phyloP scores from a whole-genome alignment of 1,140 invertebrate species.

The Mylabris phalerata region DNA sequence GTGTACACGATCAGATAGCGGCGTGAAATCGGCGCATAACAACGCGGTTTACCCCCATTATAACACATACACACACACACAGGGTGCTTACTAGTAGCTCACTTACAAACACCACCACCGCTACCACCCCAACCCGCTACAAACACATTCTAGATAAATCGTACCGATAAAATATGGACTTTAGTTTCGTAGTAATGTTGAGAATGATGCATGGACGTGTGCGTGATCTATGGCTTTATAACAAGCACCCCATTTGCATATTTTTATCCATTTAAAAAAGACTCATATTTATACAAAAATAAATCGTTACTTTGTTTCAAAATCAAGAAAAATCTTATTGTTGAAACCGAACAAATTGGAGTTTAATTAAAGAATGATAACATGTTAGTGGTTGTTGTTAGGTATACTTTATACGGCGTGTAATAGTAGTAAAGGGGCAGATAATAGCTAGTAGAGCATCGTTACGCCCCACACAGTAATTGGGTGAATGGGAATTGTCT shows the following conservation, averaged over 20 bases:
- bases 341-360: too few species aligned
- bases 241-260: slow-evolving; percentile 28
- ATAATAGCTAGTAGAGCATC: slow-evolving; percentile 23
- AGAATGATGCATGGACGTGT: slow-evolving; percentile 31
- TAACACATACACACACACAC: slow-evolving; percentile 21
- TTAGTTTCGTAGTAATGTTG: slow-evolving; percentile 38
- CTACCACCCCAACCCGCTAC: too few species aligned
- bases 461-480: slow-evolving; percentile 22
- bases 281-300: too few species aligned
- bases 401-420: slow-evolving; percentile 1
- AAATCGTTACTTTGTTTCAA: neutral
- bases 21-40: slow-evolving; percentile 42
- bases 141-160: slow-evolving; percentile 42
- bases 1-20: slow-evolving; percentile 37
- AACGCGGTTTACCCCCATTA: slow-evolving; percentile 42
- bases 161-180: slow-evolving; percentile 41
- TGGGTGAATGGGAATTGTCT: slow-evolving; percentile 23
- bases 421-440: slow-evolving; percentile 26
- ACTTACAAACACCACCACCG: slow-evolving; percentile 7
- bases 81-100: slow-evolving; percentile 14
- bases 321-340: neutral
- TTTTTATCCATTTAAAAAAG: slow-evolving; percentile 10
- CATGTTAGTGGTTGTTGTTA: neutral
- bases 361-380: neutral
- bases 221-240: slow-evolving; percentile 36